phyloP scores from a whole-genome alignment of 2,113 vertebrate genomes.

The Halcyon senegalensis region DNA sequence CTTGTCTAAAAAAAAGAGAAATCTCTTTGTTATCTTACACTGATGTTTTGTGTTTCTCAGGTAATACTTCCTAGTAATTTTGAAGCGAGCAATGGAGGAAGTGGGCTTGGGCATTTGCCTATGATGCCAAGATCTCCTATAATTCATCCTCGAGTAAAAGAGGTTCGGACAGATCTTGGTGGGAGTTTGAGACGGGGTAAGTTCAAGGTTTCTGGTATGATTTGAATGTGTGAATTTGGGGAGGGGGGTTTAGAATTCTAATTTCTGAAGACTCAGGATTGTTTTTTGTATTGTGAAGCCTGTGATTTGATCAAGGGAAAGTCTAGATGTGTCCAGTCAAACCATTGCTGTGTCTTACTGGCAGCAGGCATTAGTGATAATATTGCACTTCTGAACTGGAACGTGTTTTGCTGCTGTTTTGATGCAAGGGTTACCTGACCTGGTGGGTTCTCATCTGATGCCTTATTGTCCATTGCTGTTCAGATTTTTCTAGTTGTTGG shows the following conservation, averaged over 20 bases:
- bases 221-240: background rate
- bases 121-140: constrained; percentile 92
- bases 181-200: constrained; percentile 85
- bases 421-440: background rate
- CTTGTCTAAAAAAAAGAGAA: background rate
- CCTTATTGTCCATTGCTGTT: background rate
- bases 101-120: constrained; percentile 83
- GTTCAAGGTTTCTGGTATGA: background rate
- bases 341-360: background rate
- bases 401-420: background rate
- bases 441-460: background rate
- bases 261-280: background rate
- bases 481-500: background rate
- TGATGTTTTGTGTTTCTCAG: constrained; percentile 73
- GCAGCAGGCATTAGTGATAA: background rate
- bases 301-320: background rate
- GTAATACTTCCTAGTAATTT: constrained; percentile 94
- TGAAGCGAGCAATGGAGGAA: constrained; percentile 82
- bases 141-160: constrained; percentile 94
- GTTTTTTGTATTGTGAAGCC: background rate
- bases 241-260: background rate
- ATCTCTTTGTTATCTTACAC: background rate
- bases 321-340: background rate
- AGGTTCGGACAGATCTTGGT: constrained; percentile 89
- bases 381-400: background rate